A percentile compares a stretch with the other conserved stretches of the same genome.
These are phyloP conservation scores for Limnephilus rhombicus DNA, from an alignment of 2,888 invertebrate genomes.

Conservation along the genomic window DNA sequence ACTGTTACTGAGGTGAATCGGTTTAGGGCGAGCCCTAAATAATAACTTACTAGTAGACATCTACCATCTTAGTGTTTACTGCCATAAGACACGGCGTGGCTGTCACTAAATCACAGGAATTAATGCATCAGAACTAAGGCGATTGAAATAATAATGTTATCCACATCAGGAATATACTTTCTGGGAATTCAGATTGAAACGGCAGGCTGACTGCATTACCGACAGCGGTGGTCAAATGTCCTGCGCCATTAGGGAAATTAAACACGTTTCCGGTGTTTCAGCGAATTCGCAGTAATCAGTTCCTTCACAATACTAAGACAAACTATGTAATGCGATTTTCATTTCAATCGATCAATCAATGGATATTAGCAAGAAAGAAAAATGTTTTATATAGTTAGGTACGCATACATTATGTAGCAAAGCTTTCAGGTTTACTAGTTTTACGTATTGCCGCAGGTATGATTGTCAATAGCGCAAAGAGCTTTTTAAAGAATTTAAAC, in stretches of 20 bases:
- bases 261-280: not conserved
- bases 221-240: conserved; percentile 36
- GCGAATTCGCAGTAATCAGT: not conserved
- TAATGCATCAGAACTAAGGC: not conserved
- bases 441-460: not conserved
- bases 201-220: conserved; percentile 16
- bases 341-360: not conserved
- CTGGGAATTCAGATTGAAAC: conserved; percentile 2
- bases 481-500: not conserved
- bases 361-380: not conserved
- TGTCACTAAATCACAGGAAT: conserved; percentile 23
- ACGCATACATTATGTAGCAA: too few relatives aligned
- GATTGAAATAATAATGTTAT: not conserved
- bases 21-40: not conserved
- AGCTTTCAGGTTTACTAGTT: not conserved
- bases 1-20: not conserved
- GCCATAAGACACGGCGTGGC: not conserved
- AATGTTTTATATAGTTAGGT: not conserved
- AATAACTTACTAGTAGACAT: not conserved
- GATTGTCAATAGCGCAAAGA: not conserved
- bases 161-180: not conserved
- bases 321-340: not conserved
- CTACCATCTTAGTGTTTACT: not conserved
- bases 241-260: conserved; percentile 26
- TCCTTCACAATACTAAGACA: not conserved